Evolutionary conservation across 2,797 vertebrate species (phyloP).

Genomic region (Sardinella longiceps): DNA sequence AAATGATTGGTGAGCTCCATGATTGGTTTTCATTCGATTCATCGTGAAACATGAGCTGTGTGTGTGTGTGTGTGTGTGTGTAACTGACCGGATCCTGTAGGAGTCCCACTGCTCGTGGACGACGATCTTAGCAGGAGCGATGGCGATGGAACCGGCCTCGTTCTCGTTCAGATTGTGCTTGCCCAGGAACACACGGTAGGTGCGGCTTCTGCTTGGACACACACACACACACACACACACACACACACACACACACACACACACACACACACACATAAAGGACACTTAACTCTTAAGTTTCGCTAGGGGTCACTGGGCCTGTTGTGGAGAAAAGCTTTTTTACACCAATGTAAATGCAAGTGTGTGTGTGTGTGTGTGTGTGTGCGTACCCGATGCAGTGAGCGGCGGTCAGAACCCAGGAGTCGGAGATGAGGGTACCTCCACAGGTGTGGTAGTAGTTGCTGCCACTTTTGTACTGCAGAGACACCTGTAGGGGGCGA

Average conservation of each 20-base stretch:
- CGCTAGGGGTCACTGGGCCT: no score
- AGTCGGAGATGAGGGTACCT: constrained; percentile 77
- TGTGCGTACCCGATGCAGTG: constrained; percentile 83
- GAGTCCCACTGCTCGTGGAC: constrained; percentile 80
- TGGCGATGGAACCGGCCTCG: constrained; percentile 72
- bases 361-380: background rate
- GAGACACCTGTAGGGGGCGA: constrained; percentile 75
- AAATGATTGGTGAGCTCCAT: no score
- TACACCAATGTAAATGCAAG: no score
- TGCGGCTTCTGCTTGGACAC: constrained; percentile 68
- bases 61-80: background rate
- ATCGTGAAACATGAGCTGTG: no score
- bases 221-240: no score
- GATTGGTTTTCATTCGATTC: no score
- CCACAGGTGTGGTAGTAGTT: constrained; percentile 83
- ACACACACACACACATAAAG: background rate
- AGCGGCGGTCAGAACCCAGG: constrained; percentile 89
- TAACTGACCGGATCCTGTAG: constrained; percentile 71
- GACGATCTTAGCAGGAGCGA: constrained; percentile 73
- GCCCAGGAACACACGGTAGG: constrained; percentile 82
- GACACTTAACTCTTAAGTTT: no score
- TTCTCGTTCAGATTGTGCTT: constrained; percentile 72
- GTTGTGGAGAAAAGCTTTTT: no score
- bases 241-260: background rate
- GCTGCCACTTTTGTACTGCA: constrained; percentile 78